Evolutionary conservation across 2,888 invertebrate species (phyloP), one percentile per base, ranked within the genome.

Genomic region (Tridacna crocea): DNA sequence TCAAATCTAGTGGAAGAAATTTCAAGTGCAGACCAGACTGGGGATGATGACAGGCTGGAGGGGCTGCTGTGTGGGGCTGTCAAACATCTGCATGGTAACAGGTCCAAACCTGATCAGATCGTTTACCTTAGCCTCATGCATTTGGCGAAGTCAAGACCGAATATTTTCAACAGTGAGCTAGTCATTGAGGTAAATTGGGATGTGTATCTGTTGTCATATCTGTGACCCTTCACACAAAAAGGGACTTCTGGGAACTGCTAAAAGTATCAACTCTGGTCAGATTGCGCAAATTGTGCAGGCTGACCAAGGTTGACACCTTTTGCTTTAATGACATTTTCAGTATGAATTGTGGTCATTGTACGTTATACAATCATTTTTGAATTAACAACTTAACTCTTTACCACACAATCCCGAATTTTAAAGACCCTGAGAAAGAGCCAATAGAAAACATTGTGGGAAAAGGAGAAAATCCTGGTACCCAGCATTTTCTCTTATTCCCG

Each of bases 61-160:
- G 97, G 94, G 96, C 95, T 97, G 12, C 95, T 99, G n/a, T 97
- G 98, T 88, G 98, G 98, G 0, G 97, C 97, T n/a, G 96, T 98
- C 48, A 97, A 97, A 90, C 95, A 96, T 0, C 95, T 98, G 1
- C 96, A 97, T 76, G 96, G 96, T 12, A 97, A 97, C 88, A 96
- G 97, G 72, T 96, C 97, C 76, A 98, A 98, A 92, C 97, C 98
- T 6, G 98, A 98, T 90, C 96, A 96, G 46, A 95, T 97, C 55
- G 95, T 97, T 0, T 97, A 96, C 91, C 96, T 97, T 93, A 96
- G 97, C 60, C 95, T 99, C 75, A 95, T 98, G 79, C 97, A 97
- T 93, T 94, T 98, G 26, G 97, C 97, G 0, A 98, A 98, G 94
- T 96, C 97, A 76, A 96, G 97, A 66, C 97, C 98, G 0, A 96